A percentile compares a stretch with the other conserved stretches of the same genome.
Evolutionary conservation across 1,140 invertebrate species (phyloP).

Genomic region (Drosophila rufa): DNA sequence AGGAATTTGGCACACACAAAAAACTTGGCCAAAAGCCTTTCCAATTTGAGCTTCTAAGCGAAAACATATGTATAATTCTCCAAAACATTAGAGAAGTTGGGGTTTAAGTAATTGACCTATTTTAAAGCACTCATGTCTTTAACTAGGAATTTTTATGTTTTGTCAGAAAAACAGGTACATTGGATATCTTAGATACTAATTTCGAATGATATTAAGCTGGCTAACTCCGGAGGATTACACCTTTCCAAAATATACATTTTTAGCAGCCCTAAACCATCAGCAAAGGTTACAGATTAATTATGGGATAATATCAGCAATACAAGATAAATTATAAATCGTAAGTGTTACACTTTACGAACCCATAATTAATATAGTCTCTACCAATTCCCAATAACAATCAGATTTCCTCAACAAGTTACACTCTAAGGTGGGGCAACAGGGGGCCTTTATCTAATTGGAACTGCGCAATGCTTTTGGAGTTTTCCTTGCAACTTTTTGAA

Average conservation of each 20-base stretch:
- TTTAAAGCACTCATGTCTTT: neutral
- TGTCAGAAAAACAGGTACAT: neutral
- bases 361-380: conserved; percentile 60
- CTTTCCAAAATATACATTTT: neutral
- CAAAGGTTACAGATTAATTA: neutral
- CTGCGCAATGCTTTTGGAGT: conserved; percentile 58
- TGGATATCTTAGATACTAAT: neutral
- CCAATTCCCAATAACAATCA: conserved; percentile 48
- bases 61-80: neutral
- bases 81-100: neutral
- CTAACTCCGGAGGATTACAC: neutral
- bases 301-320: neutral
- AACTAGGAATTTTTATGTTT: no score
- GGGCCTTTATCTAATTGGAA: conserved; percentile 46
- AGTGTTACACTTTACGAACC: conserved; percentile 13
- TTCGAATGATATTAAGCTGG: no score
- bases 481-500: conserved; percentile 39
- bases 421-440: conserved; percentile 10
- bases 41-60: neutral
- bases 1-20: conserved; percentile 10
- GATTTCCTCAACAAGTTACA: conserved; percentile 56
- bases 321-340: neutral
- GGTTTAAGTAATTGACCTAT: neutral
- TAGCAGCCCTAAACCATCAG: neutral
- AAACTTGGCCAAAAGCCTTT: conserved; percentile 11